phyloP scores from a whole-genome alignment of 2,888 invertebrate species.

The Catotricha subobsoleta region DNA sequence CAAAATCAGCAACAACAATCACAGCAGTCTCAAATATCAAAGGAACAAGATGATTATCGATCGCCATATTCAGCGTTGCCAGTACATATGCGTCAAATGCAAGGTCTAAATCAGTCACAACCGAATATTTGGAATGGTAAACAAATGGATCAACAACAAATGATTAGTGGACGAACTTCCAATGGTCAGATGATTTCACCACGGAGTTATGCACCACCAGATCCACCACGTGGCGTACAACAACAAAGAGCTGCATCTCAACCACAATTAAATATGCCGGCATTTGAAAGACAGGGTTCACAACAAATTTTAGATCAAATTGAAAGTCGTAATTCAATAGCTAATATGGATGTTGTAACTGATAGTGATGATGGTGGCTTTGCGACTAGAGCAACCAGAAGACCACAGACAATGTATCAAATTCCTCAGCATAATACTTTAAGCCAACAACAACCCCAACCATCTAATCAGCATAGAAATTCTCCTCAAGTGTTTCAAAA shows the following conservation, averaged over 20 bases:
- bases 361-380: conserved; percentile 46
- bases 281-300: conserved; percentile 12
- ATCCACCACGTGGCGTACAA: conserved; percentile 11
- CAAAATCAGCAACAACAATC: conserved; percentile 7
- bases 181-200: not conserved
- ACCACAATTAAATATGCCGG: conserved; percentile 35
- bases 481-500: conserved; percentile 9
- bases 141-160: not conserved
- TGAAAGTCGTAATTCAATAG: conserved; percentile 35
- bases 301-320: conserved; percentile 11
- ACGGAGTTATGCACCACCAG: conserved; percentile 1
- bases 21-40: conserved; percentile 2
- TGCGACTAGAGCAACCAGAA: conserved; percentile 11
- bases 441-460: conserved; percentile 7
- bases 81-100: conserved; percentile 22
- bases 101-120: conserved; percentile 13
- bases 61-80: conserved; percentile 31
- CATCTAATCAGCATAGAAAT: too few relatives aligned
- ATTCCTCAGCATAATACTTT: conserved; percentile 1
- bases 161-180: too few relatives aligned
- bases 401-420: conserved; percentile 13
- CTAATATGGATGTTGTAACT: conserved; percentile 38
- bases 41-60: conserved; percentile 18
- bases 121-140: conserved; percentile 14
- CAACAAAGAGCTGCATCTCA: conserved; percentile 42